phyloP scores from a whole-genome alignment of 2,888 invertebrate species.

The Gandaritis pyraliata region DNA sequence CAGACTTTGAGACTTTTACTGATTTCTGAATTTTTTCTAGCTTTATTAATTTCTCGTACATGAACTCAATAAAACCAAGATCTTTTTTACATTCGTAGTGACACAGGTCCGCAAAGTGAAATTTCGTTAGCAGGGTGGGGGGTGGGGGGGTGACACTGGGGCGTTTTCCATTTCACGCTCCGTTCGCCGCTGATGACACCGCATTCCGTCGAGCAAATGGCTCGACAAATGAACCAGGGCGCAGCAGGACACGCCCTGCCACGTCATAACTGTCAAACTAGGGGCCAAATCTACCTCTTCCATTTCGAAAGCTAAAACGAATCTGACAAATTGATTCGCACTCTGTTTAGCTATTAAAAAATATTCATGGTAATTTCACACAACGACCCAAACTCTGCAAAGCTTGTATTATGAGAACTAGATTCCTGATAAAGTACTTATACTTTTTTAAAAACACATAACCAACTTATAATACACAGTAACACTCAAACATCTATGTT shows the following conservation, averaged over 20 bases:
- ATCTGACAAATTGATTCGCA: slow-evolving; percentile 72
- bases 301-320: slow-evolving; percentile 49
- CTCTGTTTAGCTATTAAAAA: slow-evolving; percentile 41
- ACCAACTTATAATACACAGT: too few relatives aligned
- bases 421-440: too few relatives aligned
- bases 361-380: too few relatives aligned
- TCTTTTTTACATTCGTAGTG: slow-evolving; percentile 34
- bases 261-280: slow-evolving; percentile 77
- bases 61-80: neutral
- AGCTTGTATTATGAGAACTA: too few relatives aligned
- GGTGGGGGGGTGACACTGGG: slow-evolving; percentile 73
- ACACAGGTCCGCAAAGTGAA: slow-evolving; percentile 49
- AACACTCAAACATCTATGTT: too few relatives aligned
- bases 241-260: slow-evolving; percentile 75
- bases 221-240: slow-evolving; percentile 81
- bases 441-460: too few relatives aligned
- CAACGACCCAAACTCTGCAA: too few relatives aligned
- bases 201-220: slow-evolving; percentile 82
- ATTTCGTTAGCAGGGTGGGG: slow-evolving; percentile 75
- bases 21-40: too few relatives aligned
- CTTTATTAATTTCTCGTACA: too few relatives aligned
- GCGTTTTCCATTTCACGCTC: slow-evolving; percentile 84
- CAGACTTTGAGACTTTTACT: too few relatives aligned
- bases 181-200: slow-evolving; percentile 81
- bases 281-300: slow-evolving; percentile 54